Percentiles rank a stretch among this genome's conserved stretches.
These are phyloP conservation scores for Steatocranus sp. DNA, from an alignment of 2,797 vertebrate species.

Conservation along the genomic window DNA sequence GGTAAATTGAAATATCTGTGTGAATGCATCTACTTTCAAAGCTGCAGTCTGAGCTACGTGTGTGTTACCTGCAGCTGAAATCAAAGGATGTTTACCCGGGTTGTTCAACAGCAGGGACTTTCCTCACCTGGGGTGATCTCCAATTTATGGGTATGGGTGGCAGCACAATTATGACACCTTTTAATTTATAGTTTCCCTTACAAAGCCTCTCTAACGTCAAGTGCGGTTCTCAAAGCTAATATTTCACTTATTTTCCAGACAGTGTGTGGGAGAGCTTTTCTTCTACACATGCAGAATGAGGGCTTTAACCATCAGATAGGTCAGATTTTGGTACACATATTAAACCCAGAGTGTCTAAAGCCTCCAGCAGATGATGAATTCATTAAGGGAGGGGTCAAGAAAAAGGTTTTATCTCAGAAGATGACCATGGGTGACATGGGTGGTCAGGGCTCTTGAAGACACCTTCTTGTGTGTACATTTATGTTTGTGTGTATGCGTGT, in stretches of 20 bases:
- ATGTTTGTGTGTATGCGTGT: neutral
- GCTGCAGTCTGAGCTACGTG: neutral
- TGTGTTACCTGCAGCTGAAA: conserved; percentile 20
- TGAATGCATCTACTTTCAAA: neutral
- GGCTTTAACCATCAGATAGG: conserved; percentile 29
- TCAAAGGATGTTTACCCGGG: conserved; percentile 31
- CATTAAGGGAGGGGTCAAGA: conserved; percentile 15
- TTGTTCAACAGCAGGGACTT: conserved; percentile 46
- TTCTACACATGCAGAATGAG: neutral
- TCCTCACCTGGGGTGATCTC: conserved; percentile 50
- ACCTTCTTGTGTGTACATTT: neutral
- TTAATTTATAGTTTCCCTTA: conserved; percentile 22
- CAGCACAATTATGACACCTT: conserved; percentile 17
- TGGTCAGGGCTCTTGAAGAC: conserved; percentile 20
- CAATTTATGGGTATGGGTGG: conserved; percentile 6
- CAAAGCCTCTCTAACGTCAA: conserved; percentile 33
- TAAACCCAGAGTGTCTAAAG: neutral
- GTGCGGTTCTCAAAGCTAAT: neutral
- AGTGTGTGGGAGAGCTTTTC: conserved; percentile 4
- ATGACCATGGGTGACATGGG: conserved; percentile 22
- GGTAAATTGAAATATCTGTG: neutral
- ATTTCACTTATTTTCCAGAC: neutral
- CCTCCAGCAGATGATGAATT: conserved; percentile 26
- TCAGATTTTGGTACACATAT: conserved; percentile 41
- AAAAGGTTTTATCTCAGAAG: conserved; percentile 23